Conservation (phyloP, 2,113 vertebrate genomes). For the Psilopsiagon aurifrons region DNA sequence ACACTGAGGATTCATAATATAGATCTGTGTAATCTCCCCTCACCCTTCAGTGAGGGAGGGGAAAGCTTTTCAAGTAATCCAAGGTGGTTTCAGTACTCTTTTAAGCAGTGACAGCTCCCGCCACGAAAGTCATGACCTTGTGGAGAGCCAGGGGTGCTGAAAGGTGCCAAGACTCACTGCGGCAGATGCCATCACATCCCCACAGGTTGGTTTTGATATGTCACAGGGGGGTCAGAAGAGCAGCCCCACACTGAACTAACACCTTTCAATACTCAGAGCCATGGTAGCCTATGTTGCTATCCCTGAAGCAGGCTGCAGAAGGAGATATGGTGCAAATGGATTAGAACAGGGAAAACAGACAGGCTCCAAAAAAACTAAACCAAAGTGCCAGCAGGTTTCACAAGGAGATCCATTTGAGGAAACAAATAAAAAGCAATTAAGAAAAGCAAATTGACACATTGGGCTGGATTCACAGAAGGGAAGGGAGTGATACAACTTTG, state of each 20-base stretch:
- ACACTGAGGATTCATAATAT: neutral
- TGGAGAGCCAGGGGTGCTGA: neutral
- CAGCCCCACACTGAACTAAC: neutral
- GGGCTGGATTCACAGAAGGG: slow-evolving; percentile 44
- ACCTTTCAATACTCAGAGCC: neutral
- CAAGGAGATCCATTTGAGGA: neutral
- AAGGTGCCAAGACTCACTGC: neutral
- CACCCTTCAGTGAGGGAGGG: neutral
- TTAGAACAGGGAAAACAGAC: neutral
- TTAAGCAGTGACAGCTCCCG: neutral
- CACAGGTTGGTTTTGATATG: neutral
- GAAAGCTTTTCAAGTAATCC: neutral
- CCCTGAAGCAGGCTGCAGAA: neutral
- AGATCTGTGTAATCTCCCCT: neutral
- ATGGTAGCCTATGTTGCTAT: rapidly evolving
- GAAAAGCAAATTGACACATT: slow-evolving; percentile 65
- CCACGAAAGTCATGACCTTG: neutral
- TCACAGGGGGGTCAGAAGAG: neutral
- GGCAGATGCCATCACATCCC: neutral
- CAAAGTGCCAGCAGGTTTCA: neutral
- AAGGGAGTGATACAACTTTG: slow-evolving; percentile 46
- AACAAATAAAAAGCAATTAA: slow-evolving; percentile 71
- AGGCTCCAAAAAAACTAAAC: neutral
- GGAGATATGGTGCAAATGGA: neutral
- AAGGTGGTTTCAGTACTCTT: neutral